Base-by-base conservation (phyloP, 1,140 invertebrate species). In the Neodiprion virginianus region DNA sequence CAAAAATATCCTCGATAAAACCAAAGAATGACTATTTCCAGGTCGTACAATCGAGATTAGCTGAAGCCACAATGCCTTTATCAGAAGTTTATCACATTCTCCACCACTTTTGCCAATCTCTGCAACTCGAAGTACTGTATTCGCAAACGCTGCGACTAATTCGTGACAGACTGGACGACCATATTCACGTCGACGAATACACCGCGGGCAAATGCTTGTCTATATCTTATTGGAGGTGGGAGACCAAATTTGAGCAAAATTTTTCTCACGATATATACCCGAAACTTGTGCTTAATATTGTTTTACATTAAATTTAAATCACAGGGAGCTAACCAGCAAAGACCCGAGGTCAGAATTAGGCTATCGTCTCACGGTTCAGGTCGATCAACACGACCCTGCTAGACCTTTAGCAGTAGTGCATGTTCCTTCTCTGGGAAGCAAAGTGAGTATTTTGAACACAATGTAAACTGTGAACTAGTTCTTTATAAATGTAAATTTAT, bases 61-160 rank as follows among this genome's bases (percentile, higher is more conserved):
- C 94, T 12, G 95, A 97, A 73, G 95, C 96, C 79, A 85, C 89
- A 40, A 93, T 95, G 81, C 93, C 96, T 14, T 90, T 96, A 73
- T 90, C 90, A 0, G 97, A 98, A 83, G 92, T 97, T 0, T 98
- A 97, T 85, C 93, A 93, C 79, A 94, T 95, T 79, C 89, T 99
- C 48, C 96, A 99, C 85, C 96, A 94, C 79, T 99, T 99, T 86
- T 98, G 97, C 82, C 96, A 98, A 84, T 97, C 96, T 0, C 88
- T 99, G 17, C 98, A 99, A 85, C 85, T 99, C 11, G 98, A 99
- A 91, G 93, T 99, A 21, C 88, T 99, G 0, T 97, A 98, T 84
- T 98, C 97, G 12, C 98, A 99, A 89, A 97, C 97, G 1, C 87
- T 96, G 75, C 90, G 96, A 67, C 87, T 99, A 50, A 96, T 96